Conservation (phyloP, 2,113 vertebrate species). For the Pseudorasbora parva region DNA sequence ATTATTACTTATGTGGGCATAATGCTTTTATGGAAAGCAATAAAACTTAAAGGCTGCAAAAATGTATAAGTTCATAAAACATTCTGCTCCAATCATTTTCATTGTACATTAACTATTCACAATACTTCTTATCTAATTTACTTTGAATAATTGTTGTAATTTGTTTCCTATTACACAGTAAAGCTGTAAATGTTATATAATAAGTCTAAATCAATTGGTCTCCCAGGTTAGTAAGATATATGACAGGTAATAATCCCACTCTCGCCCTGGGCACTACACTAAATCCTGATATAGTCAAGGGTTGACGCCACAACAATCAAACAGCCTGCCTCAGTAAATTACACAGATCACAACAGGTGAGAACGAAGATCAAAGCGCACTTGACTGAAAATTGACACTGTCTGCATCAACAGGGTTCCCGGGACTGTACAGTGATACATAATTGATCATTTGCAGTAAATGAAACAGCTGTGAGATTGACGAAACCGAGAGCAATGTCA, state of each 20-base stretch:
- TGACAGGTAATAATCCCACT: neutral
- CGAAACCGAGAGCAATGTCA: conserved; percentile 17
- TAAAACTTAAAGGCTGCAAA: neutral
- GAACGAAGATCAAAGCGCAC: conserved; percentile 16
- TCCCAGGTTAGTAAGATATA: neutral
- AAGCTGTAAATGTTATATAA: neutral
- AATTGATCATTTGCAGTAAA: conserved; percentile 26
- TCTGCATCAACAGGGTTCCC: conserved; percentile 1
- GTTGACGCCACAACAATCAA: neutral
- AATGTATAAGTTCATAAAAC: neutral
- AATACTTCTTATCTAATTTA: neutral
- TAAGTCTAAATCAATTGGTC: neutral
- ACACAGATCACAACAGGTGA: conserved; percentile 30
- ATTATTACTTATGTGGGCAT: neutral
- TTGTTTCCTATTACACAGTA: neutral
- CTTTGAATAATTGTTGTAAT: neutral
- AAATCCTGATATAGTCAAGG: conserved; percentile 4
- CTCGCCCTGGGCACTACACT: neutral
- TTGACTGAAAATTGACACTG: conserved; percentile 23
- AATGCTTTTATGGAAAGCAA: neutral
- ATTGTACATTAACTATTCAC: neutral
- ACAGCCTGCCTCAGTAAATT: neutral
- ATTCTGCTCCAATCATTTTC: neutral
- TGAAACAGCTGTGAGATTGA: conserved; percentile 30
- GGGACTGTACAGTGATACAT: conserved; percentile 13